A percentile compares a stretch with the other conserved stretches of the same genome.
phyloP scores from a whole-genome alignment of 2,888 invertebrate genomes.

The Parnassius orleans region DNA sequence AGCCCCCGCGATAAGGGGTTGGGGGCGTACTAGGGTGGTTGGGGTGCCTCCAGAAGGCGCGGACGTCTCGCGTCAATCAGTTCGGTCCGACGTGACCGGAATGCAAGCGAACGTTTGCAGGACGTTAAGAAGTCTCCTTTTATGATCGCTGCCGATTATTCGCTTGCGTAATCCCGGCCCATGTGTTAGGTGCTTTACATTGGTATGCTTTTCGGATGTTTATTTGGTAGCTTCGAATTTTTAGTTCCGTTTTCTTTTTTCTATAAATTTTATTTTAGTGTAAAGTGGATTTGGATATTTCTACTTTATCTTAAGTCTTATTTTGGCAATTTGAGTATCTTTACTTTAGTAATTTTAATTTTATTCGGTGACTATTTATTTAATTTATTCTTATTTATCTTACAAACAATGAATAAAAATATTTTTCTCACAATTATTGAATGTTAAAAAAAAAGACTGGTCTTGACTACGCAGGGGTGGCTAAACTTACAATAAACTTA shows the following conservation, averaged over 20 bases:
- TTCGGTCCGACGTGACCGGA: conserved; percentile 73
- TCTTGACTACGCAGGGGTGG: too few relatives aligned
- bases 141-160: conserved; percentile 62
- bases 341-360: too few relatives aligned
- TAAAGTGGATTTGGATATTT: too few relatives aligned
- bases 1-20: conserved; percentile 34
- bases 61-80: conserved; percentile 80
- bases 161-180: conserved; percentile 45
- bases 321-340: too few relatives aligned
- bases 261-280: too few relatives aligned
- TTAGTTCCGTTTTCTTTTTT: conserved; percentile 15
- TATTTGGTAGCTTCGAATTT: conserved; percentile 24
- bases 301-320: too few relatives aligned
- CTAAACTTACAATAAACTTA: too few relatives aligned
- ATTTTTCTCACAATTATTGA: too few relatives aligned
- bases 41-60: conserved; percentile 48
- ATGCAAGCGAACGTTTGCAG: conserved; percentile 54
- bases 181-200: conserved; percentile 33
- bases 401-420: too few relatives aligned
- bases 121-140: conserved; percentile 57
- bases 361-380: too few relatives aligned
- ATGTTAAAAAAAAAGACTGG: too few relatives aligned
- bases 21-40: conserved; percentile 33
- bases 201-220: conserved; percentile 27
- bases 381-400: too few relatives aligned